Evolutionary conservation across 2,113 vertebrate species (phyloP), one percentile per base, ranked within the genome.

Genomic region (Alethe castanea): DNA sequence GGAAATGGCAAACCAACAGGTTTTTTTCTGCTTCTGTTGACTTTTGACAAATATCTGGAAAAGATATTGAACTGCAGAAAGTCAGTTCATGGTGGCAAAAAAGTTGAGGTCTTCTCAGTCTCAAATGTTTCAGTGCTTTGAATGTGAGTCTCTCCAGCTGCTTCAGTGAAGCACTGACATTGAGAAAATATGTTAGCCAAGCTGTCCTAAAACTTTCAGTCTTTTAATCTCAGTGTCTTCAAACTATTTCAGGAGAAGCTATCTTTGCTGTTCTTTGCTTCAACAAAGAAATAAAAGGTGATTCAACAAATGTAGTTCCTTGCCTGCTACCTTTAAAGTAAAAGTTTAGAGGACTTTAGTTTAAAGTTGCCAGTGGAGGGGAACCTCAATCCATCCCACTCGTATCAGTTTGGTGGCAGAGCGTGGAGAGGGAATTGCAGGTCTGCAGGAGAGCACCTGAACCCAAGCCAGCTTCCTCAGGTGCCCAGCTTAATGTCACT

Each of bases 91-190:
- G 53, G 28, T 90, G 88, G 92, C 71, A 82, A 53, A 85, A 81
- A 48, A 82, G 42, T 35, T 92, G 76, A 93, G 90, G 60, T 50
- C 59, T 80, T 54, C 80, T 66, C 74, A 86, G 59, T 66, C 36
- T 88, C 76, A 88, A 15, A 80, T 62, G 47, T 48, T 76, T 88
- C 61, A 48, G 66, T 59, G 79, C 96, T 94, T 94, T 96, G 73
- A 93, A 44, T 19, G 4, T 20, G 28, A 8, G 35, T 79, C 44
- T 86, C 87, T 89, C 81, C 88, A 85, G 81, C 88, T 92, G 84
- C 90, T 94, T 90, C 16, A 15, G 64, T 81, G 74, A 88, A 92
- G 71, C 50, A 86, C 3, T 64, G 45, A 81, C 76, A n/a, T 82
- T 53, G 48, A 31, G 59, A 83, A 90, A 66, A 77, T 92, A 53